Evolutionary conservation across 2,888 invertebrate species (phyloP).

Genomic region (Amphimallon solstitiale): DNA sequence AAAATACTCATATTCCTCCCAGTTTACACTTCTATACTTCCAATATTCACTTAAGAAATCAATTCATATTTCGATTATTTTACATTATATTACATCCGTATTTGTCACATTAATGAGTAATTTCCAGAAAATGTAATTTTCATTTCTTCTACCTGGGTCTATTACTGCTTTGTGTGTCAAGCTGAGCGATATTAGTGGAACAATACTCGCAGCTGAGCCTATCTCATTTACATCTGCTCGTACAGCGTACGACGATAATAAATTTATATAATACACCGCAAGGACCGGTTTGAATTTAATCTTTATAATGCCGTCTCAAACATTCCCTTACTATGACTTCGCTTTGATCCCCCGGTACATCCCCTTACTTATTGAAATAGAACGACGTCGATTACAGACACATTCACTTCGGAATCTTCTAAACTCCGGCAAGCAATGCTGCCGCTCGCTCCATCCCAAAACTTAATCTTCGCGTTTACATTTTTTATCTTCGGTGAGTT

Average conservation of each 20-base stretch:
- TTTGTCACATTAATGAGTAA: no score
- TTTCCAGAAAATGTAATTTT: not conserved
- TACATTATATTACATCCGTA: no score
- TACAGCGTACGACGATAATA: constrained; percentile 16
- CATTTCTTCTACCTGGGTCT: not conserved
- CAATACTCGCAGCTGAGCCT: constrained; percentile 3
- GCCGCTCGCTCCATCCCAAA: not conserved
- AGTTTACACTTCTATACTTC: no score
- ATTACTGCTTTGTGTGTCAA: not conserved
- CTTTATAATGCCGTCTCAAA: constrained; percentile 21
- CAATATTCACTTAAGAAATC: no score
- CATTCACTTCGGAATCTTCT: constrained; percentile 7
- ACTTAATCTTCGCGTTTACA: constrained; percentile 16
- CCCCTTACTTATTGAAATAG: constrained; percentile 15
- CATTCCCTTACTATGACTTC: constrained; percentile 7
- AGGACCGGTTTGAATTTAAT: constrained; percentile 17
- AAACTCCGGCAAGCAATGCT: not conserved
- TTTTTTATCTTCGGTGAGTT: not conserved
- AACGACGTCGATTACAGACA: constrained; percentile 10
- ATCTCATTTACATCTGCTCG: constrained; percentile 21
- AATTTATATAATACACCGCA: constrained; percentile 26
- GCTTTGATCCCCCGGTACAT: constrained; percentile 19
- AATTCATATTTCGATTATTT: no score
- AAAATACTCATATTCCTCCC: no score
- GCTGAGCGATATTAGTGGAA: constrained; percentile 1